These are phyloP conservation scores for Scolanthus callimorphus DNA, from an alignment of 92 coral and sea anemone genomes.

Conservation along the genomic window DNA sequence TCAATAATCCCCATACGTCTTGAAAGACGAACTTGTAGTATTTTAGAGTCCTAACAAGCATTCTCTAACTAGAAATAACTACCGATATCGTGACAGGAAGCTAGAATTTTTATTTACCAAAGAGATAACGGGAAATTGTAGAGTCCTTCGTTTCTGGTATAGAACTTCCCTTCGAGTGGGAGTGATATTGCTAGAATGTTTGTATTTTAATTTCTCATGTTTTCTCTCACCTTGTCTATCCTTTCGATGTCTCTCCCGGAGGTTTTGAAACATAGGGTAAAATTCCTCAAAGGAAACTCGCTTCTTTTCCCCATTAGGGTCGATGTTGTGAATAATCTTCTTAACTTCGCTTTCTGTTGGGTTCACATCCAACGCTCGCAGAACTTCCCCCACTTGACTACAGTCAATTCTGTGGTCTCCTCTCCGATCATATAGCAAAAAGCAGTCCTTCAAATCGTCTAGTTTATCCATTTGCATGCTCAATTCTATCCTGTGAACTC, in stretches of 20 bases:
- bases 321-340: conserved; percentile 70
- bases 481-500: too few species aligned
- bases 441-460: conserved; percentile 10
- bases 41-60: too few species aligned
- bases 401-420: conserved; percentile 85
- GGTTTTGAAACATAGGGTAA: conserved; percentile 79
- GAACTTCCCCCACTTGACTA: conserved; percentile 89
- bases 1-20: too few species aligned
- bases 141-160: too few species aligned
- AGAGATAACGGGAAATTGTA: too few species aligned
- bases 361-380: conserved; percentile 94
- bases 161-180: too few species aligned
- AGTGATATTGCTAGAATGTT: too few species aligned
- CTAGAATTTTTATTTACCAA: too few species aligned
- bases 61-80: too few species aligned
- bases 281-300: conserved; percentile 89
- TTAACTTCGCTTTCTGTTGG: conserved; percentile 86
- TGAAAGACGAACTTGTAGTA: too few species aligned
- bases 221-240: conserved; percentile 64
- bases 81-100: too few species aligned
- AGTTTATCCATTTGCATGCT: neutral
- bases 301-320: conserved; percentile 43
- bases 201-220: too few species aligned
- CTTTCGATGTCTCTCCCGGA: conserved; percentile 70
- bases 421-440: conserved; percentile 82